These are phyloP conservation scores for Nephrotoma guestfalica DNA, from an alignment of 2,888 invertebrate species.

Conservation along the genomic window DNA sequence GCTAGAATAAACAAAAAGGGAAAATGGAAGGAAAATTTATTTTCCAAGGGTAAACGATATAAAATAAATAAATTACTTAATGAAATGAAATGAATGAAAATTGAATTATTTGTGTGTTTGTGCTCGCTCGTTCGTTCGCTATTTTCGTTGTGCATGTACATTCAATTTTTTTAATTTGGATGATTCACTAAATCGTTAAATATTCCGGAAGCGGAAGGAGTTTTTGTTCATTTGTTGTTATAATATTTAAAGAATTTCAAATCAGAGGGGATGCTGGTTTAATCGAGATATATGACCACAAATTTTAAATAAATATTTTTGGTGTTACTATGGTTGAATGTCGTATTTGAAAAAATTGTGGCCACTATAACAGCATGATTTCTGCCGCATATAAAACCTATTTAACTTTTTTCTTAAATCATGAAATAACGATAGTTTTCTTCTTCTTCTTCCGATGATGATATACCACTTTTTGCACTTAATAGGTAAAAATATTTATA, in stretches of 20 bases:
- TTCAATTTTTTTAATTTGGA: background rate
- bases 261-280: background rate
- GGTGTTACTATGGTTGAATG: too few species aligned
- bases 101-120: background rate
- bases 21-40: background rate
- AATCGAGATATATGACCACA: background rate
- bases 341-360: too few species aligned
- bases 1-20: background rate
- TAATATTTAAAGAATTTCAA: background rate
- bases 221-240: background rate
- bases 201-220: background rate
- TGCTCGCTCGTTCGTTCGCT: background rate
- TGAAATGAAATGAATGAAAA: background rate
- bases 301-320: background rate
- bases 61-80: background rate
- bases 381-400: too few species aligned
- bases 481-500: too few species aligned
- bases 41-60: background rate
- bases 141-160: background rate
- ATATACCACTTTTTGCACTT: too few species aligned
- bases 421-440: too few species aligned
- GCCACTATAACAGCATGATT: too few species aligned
- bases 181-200: background rate
- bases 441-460: too few species aligned
- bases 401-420: too few species aligned